Conservation (phyloP, 2,888 invertebrate species). For the Drosophila acutilabella region DNA sequence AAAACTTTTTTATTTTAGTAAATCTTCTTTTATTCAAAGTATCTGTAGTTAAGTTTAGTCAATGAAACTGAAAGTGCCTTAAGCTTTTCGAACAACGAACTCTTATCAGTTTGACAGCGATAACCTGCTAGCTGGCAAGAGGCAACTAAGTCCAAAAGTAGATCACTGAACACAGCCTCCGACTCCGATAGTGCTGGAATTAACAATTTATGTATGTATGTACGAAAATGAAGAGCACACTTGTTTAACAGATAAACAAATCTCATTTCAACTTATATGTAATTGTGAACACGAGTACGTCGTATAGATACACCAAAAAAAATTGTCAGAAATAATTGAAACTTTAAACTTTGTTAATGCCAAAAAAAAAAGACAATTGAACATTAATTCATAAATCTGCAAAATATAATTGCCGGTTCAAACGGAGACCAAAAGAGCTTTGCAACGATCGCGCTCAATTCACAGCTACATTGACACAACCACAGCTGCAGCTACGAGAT, state of each 20-base stretch:
- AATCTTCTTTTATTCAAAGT: slow-evolving; percentile 6
- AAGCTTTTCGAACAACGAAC: slow-evolving; percentile 67
- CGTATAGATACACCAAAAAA: too few relatives aligned
- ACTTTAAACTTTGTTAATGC: slow-evolving; percentile 24
- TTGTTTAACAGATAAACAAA: slow-evolving; percentile 24
- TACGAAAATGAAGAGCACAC: not conserved
- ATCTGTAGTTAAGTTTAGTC: slow-evolving; percentile 27
- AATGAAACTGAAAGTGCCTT: slow-evolving; percentile 72
- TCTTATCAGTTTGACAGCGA: slow-evolving; percentile 77
- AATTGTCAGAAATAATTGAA: slow-evolving; percentile 12
- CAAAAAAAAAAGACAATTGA: slow-evolving; percentile 30
- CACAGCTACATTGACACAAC: slow-evolving; percentile 31
- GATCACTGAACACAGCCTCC: slow-evolving; percentile 60
- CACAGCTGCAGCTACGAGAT: slow-evolving; percentile 14
- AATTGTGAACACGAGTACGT: slow-evolving; percentile 9
- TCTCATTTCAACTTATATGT: not conserved
- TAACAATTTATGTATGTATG: not conserved
- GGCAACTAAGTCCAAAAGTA: slow-evolving; percentile 55
- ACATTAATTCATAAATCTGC: slow-evolving; percentile 51
- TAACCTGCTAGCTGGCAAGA: slow-evolving; percentile 72
- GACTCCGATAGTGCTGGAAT: slow-evolving; percentile 53
- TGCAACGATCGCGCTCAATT: slow-evolving; percentile 24
- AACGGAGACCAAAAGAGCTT: slow-evolving; percentile 36
- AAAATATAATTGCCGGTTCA: slow-evolving; percentile 34
- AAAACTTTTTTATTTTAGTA: not conserved